Base-by-base conservation (phyloP, 1,140 invertebrate species). In the Megalopta genalis region DNA sequence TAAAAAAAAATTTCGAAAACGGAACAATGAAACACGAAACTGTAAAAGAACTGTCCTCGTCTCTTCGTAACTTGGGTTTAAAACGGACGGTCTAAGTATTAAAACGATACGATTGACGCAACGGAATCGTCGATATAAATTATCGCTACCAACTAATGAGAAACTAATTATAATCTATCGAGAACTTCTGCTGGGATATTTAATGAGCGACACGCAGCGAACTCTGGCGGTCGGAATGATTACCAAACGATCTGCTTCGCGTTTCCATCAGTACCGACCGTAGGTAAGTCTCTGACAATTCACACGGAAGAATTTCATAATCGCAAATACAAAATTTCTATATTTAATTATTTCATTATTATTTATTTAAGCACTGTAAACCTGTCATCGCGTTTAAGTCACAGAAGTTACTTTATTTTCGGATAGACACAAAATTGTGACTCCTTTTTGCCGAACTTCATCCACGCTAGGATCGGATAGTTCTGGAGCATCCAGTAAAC, bases 391-490 rank as follows among this genome's bases (percentile, higher is more conserved):
- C 1, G 12, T 25, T 49, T 18, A 14, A 16, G 5, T 0, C 18
- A 1, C 0, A 4, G 7, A 39, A 39, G 14, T 18, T 23, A 14
- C 8, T 73, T 32, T 10, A 52, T 57, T 18, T 70, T 74, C 52
- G 69, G 23, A 70, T 70, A 81, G 0, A 69, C 0, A n/a, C 25
- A 49, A 12, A 87, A 37, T 32, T 32, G 42, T 0, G 65, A 18
- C 1, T 81, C 37, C 4, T 70, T 0, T 37, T 42, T 83, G 1
- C 87, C 87, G 42, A 84, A 89, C 63, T 23, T 68, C 0, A 86
- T 12, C 25, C 69, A 82, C 0, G 87, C 80, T 0, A 77, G 0
- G 9, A 90, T 0, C 1, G 87, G 86, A n/a, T 18, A 86, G 8
- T 65, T 59, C 21, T 68, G 65, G 0, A 57, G 0, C 0, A 77